These are phyloP conservation scores for Albula glossodonta DNA, from an alignment of 2,113 vertebrate species.

Conservation along the genomic window DNA sequence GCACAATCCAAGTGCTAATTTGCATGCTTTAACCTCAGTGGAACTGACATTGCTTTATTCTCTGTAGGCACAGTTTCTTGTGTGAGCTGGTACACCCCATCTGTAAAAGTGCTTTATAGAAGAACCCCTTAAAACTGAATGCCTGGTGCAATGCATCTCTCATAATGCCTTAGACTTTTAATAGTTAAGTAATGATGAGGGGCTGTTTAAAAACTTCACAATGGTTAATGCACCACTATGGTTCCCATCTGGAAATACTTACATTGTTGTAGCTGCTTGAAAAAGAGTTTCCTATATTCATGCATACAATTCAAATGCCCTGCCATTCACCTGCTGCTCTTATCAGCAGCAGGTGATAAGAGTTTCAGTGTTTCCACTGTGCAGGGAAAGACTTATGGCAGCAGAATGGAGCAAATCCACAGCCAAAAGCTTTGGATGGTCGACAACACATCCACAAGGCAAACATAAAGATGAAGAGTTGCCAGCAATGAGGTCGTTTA, in stretches of 20 bases:
- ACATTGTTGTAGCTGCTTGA: not conserved
- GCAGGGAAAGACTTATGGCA: not conserved
- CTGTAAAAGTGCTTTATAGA: not conserved
- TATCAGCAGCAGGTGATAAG: no score
- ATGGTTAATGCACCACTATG: not conserved
- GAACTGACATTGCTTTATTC: not conserved
- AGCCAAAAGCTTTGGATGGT: not conserved
- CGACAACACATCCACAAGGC: not conserved
- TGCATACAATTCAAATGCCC: not conserved
- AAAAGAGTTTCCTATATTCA: not conserved
- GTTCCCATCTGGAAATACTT: not conserved
- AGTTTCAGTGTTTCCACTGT: not conserved
- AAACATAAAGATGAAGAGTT: not conserved
- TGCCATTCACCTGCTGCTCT: not conserved
- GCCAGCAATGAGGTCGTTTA: not conserved
- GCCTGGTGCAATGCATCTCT: not conserved
- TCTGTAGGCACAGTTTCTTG: not conserved
- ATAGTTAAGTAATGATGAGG: not conserved
- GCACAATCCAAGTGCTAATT: not conserved
- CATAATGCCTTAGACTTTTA: not conserved
- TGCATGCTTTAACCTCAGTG: not conserved
- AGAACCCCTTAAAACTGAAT: not conserved
- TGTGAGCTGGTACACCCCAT: not conserved
- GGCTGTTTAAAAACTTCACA: not conserved
- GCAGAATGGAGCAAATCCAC: not conserved